Conservation (phyloP, 2,113 vertebrate genomes). For the Menura novaehollandiae region DNA sequence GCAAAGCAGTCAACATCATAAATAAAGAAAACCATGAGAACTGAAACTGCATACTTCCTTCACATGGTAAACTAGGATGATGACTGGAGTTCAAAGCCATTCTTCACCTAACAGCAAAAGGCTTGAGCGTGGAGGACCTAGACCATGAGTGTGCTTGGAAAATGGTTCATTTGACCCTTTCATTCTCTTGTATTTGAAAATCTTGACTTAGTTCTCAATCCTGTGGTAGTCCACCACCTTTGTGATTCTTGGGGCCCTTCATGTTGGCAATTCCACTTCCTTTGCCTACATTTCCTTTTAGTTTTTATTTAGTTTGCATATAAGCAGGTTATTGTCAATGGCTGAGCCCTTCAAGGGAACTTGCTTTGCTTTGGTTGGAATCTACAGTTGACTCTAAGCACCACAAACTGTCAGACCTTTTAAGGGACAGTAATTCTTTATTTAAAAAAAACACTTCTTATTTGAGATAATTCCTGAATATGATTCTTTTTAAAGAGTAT, state of each 20-base stretch:
- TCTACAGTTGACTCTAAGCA: not conserved
- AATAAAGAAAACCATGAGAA: conserved; percentile 24
- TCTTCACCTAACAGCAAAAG: not conserved
- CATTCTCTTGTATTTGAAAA: not conserved
- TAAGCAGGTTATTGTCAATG: not conserved
- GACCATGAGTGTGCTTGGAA: not conserved
- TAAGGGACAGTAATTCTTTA: not conserved
- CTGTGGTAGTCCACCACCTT: not conserved
- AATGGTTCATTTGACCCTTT: not conserved
- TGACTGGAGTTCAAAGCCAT: not conserved
- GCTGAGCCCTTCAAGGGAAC: not conserved
- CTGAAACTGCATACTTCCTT: not conserved
- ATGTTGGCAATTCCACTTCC: not conserved
- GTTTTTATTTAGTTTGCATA: not conserved
- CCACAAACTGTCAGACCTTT: not conserved
- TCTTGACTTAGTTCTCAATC: not conserved
- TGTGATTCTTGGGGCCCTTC: not conserved
- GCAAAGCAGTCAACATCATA: conserved; percentile 12
- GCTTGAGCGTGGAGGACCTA: not conserved
- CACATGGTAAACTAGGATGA: not conserved
- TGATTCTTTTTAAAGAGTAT: not conserved
- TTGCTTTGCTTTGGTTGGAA: not conserved
- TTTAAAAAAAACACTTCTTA: not conserved
- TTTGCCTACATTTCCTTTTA: not conserved
- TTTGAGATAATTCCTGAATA: not conserved